Base-by-base conservation (phyloP, 2,797 vertebrate species). In the Sphaeramia orbicularis region DNA sequence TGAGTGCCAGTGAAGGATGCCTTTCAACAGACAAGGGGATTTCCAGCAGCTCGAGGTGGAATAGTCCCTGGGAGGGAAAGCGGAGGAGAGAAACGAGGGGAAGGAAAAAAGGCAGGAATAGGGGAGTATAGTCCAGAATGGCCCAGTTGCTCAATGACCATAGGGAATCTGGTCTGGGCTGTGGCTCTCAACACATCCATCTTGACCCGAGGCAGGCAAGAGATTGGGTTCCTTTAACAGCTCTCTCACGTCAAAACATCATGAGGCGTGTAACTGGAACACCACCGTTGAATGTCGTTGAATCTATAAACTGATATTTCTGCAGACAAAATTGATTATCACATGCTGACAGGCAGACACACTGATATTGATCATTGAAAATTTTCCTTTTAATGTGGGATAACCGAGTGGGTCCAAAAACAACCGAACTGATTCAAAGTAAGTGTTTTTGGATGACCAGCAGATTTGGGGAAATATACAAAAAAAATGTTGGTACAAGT, bases 11-110 rank as follows among this genome's bases (percentile, higher is more conserved):
- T 78, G 76, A 90, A 76, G 76, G 88, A 88, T 88, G 83, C 80
- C 86, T 88, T 85, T 92, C 88, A 89, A 76, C 83, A 71, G 64
- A 80, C 73, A 69, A 41, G 86, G 88, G 88, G 83, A 75, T 90
- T 88, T 92, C 89, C 90, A 90, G 74, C 64, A 70, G 75, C 60
- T 83, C 3, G 56, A 86, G 73, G 78, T 86, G 78, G 76, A 86
- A 80, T 70, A 78, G 87, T 83, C 78, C 76, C 87, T 79, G 74
- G 60, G 74, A 87, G 65, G 78, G 61, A 52, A 74, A 76, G 63
- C 15, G 7, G 42, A 74, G 65, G 61, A 71, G 66, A 72, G 74
- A 62, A 49, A 76, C 63, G 74, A 83, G 47, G 70, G 69, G 69
- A 70, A 59, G 66, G n/a, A n/a, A 66, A 70, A 82, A 86, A 76